Evolutionary conservation across 2,888 invertebrate species (phyloP).

Genomic region (Metalampra italica): DNA sequence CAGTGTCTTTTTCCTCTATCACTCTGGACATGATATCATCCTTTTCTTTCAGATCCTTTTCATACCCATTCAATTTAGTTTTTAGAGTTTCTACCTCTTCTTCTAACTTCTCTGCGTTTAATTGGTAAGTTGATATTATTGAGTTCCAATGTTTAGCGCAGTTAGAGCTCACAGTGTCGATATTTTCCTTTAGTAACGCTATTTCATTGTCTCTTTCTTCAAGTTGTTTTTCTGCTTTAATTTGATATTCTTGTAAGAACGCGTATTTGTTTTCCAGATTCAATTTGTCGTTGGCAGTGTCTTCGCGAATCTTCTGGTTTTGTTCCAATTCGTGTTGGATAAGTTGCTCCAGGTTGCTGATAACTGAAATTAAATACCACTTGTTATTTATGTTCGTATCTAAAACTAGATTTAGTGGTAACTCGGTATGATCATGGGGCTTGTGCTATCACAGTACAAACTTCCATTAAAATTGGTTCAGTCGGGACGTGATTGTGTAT

Average conservation of each 20-base stretch:
- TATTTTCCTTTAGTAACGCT: constrained; percentile 12
- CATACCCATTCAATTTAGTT: background rate
- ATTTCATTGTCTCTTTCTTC: constrained; percentile 42
- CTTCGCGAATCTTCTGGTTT: constrained; percentile 30
- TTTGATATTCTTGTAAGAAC: constrained; percentile 42
- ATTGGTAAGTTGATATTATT: background rate
- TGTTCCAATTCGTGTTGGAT: constrained; percentile 34
- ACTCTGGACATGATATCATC: constrained; percentile 22
- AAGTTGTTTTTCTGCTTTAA: constrained; percentile 42
- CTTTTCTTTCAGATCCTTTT: constrained; percentile 8
- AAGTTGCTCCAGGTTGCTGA: constrained; percentile 35
- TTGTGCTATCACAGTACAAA: no score
- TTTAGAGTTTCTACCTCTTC: constrained; percentile 29
- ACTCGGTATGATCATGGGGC: no score
- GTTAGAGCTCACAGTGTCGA: background rate
- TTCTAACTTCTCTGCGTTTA: constrained; percentile 13
- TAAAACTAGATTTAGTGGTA: background rate
- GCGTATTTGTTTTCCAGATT: constrained; percentile 39
- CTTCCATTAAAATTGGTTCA: no score
- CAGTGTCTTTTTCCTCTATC: constrained; percentile 34
- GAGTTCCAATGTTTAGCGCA: constrained; percentile 1
- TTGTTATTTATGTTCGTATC: background rate
- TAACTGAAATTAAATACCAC: constrained; percentile 36
- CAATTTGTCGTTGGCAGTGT: constrained; percentile 33
- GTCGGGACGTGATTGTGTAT: no score